phyloP scores from a whole-genome alignment of 2,113 vertebrate genomes.

The Henicopernis longicauda region DNA sequence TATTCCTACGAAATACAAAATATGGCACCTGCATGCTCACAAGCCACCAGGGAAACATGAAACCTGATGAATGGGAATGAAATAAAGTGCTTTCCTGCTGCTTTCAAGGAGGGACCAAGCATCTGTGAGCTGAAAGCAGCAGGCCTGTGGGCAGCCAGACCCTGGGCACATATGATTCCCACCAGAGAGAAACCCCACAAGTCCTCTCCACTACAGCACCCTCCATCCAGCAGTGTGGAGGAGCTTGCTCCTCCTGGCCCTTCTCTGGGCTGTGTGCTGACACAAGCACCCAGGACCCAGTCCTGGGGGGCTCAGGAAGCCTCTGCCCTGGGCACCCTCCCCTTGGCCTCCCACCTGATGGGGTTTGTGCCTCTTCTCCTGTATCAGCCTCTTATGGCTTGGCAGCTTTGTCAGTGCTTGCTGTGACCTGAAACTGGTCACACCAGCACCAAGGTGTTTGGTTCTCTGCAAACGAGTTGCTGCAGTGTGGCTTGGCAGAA shows the following conservation, averaged over 20 bases:
- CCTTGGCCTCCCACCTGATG: background rate
- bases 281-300: background rate
- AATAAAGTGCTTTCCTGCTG: background rate
- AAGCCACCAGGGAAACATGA: background rate
- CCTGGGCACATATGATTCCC: background rate
- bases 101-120: background rate
- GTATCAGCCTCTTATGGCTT: background rate
- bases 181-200: background rate
- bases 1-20: background rate
- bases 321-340: background rate
- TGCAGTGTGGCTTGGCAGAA: slow-evolving; percentile 36
- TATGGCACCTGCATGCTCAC: background rate
- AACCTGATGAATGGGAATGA: background rate
- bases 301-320: background rate
- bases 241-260: background rate
- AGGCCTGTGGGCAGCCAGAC: background rate
- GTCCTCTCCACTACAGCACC: background rate
- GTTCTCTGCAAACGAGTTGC: background rate
- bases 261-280: background rate
- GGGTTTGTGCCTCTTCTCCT: background rate
- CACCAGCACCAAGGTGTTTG: background rate
- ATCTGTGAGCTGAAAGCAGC: background rate
- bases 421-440: slow-evolving; percentile 47
- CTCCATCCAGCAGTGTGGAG: background rate
- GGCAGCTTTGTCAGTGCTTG: slow-evolving; percentile 38